Evolutionary conservation across 2,797 vertebrate species (phyloP).

Genomic region (Alcedo atthis): DNA sequence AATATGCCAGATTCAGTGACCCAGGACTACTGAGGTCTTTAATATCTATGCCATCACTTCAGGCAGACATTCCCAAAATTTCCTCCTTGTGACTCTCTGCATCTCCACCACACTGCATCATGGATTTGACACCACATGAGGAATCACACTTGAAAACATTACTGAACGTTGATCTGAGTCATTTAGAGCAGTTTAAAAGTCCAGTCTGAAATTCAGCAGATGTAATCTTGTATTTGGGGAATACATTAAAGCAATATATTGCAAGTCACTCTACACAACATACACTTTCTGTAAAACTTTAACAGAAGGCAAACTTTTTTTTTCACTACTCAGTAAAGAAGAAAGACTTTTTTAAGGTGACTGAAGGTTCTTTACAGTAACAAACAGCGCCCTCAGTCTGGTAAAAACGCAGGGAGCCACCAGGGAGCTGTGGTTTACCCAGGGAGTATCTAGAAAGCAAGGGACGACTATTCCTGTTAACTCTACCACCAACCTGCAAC

Average conservation of each 20-base stretch:
- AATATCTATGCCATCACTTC: accelerated
- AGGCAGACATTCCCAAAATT: not conserved
- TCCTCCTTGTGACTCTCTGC: not conserved
- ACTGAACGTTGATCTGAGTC: accelerated
- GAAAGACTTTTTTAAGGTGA: not conserved
- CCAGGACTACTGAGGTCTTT: not conserved
- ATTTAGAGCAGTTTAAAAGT: not conserved
- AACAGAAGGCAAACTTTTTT: not conserved
- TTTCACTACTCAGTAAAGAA: not conserved
- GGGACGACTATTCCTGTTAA: not conserved
- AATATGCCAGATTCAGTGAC: not conserved
- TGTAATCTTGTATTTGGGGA: not conserved
- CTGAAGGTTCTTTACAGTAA: not conserved
- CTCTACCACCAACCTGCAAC: not conserved
- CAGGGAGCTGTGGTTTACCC: not conserved
- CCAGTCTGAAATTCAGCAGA: not conserved
- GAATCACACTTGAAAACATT: not conserved
- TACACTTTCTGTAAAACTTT: not conserved
- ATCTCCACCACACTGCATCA: not conserved
- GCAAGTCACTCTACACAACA: not conserved
- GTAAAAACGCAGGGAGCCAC: not conserved
- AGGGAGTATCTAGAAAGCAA: not conserved
- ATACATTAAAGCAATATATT: accelerated
- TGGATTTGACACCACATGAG: not conserved
- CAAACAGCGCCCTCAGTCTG: not conserved